Conservation (phyloP, 2,113 vertebrate genomes). For the Ancistrus triradiatus region DNA sequence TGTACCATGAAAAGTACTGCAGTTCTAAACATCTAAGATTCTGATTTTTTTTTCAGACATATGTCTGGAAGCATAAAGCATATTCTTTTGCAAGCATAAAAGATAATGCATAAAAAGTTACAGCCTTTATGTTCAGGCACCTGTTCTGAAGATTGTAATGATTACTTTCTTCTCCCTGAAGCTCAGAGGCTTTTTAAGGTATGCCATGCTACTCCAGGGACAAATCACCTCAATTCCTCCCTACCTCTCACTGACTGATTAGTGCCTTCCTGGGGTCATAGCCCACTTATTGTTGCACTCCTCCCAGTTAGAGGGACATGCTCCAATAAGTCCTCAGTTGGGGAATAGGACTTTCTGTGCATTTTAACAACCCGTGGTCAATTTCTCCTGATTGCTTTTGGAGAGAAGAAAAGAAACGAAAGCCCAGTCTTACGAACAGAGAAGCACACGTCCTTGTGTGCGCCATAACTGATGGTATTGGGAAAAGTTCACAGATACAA, state of each 20-base stretch:
- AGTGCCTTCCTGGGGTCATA: constrained; percentile 53
- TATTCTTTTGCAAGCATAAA: neutral
- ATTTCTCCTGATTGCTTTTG: constrained; percentile 42
- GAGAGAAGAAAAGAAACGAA: constrained; percentile 33
- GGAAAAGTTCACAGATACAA: constrained; percentile 38
- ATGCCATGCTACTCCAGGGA: constrained; percentile 24
- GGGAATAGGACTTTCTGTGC: constrained; percentile 45
- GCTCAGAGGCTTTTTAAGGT: constrained; percentile 37
- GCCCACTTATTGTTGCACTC: constrained; percentile 54
- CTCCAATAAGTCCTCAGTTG: constrained; percentile 59
- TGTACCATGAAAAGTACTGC: too few species aligned
- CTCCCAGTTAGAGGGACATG: constrained; percentile 49
- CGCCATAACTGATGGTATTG: constrained; percentile 34
- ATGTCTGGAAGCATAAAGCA: neutral
- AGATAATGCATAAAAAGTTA: constrained; percentile 16
- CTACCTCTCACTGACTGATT: constrained; percentile 51
- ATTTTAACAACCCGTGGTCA: constrained; percentile 53
- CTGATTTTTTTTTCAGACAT: neutral
- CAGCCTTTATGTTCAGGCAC: constrained; percentile 25
- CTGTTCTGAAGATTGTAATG: constrained; percentile 15
- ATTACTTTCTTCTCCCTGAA: constrained; percentile 42
- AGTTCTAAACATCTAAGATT: too few species aligned
- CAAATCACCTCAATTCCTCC: constrained; percentile 25
- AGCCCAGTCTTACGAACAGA: constrained; percentile 32
- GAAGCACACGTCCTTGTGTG: too few species aligned